phyloP scores from a whole-genome alignment of 2,888 invertebrate genomes.

The Euzophera pinguis region DNA sequence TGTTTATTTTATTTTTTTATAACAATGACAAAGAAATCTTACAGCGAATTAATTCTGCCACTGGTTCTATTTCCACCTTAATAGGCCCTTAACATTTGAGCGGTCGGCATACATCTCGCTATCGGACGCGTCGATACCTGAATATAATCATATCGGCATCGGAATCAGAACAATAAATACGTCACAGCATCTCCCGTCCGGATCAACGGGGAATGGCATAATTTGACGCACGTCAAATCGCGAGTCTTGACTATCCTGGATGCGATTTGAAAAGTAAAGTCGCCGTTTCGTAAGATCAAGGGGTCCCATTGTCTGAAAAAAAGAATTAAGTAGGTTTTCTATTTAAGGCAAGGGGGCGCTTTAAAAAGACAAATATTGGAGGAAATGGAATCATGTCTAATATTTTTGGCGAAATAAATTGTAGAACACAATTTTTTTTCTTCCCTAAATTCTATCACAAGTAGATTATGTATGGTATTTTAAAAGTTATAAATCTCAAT shows the following conservation, averaged over 20 bases:
- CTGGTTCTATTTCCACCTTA: neutral
- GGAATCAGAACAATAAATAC: conserved; percentile 69
- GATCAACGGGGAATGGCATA: conserved; percentile 66
- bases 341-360: too few species aligned
- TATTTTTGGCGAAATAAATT: too few species aligned
- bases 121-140: conserved; percentile 1
- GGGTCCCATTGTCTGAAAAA: too few species aligned
- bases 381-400: too few species aligned
- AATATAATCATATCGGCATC: conserved; percentile 55
- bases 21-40: neutral
- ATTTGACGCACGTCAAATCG: conserved; percentile 63
- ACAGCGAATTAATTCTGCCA: neutral
- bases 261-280: neutral
- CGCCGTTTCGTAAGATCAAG: neutral
- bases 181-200: conserved; percentile 51
- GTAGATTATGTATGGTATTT: too few species aligned
- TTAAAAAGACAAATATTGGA: too few species aligned
- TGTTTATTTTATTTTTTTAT: neutral
- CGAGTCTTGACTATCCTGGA: neutral
- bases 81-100: neutral
- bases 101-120: neutral
- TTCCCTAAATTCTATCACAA: too few species aligned
- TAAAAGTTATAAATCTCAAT: too few species aligned
- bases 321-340: too few species aligned
- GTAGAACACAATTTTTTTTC: too few species aligned